Evolutionary conservation across 2,113 vertebrate genomes (phyloP), one percentile per base, ranked within the genome.

Genomic region (Callipepla californica): DNA sequence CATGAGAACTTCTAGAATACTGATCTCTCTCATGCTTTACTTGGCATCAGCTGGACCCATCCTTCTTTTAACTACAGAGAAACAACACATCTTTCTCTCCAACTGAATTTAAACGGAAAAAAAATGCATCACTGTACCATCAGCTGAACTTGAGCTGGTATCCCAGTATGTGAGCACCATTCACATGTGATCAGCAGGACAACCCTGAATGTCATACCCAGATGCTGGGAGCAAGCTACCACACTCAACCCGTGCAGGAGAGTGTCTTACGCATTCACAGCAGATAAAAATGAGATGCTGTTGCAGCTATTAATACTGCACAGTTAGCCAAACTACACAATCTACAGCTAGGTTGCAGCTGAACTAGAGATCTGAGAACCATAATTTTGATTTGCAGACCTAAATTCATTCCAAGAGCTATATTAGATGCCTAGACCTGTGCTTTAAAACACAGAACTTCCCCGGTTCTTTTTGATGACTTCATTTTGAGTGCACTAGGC

Each of bases 81-180:
- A 77, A 18, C 19, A 59, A 11, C 17, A 30, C 13, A 15, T 9
- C 40, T 47, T 58, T 2, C 1, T 50, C 34, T 77, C 38, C 7
- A 7, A n/a, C 73, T 22, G 9, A 26, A 6, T 44, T 45, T 48
- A 32, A 44, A 18, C 5, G 76, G n/a, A 53, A 32, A 26, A 32
- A 70, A 22, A 13, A 2, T 1, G 5, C n/a, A 1, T 34, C 53
- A 5, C 32, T 11, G 9, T 3, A 13, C 0, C 0, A 50, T 61
- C 25, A 62, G 21, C 32, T 38, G 53, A 55, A 34, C 28, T 59
- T 55, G 58, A 42, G 45, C 34, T 76, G 80, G 16, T 22, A 11
- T 28, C 9, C 7, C 34, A 10, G 47, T 7, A 0, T 6, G 30
- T 7, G 1, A 1, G 47, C 5, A 13, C 34, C 62, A 12, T 25